Evolutionary conservation across 2,113 vertebrate genomes (phyloP).

Genomic region (Cyphomyrus plagiostoma): DNA sequence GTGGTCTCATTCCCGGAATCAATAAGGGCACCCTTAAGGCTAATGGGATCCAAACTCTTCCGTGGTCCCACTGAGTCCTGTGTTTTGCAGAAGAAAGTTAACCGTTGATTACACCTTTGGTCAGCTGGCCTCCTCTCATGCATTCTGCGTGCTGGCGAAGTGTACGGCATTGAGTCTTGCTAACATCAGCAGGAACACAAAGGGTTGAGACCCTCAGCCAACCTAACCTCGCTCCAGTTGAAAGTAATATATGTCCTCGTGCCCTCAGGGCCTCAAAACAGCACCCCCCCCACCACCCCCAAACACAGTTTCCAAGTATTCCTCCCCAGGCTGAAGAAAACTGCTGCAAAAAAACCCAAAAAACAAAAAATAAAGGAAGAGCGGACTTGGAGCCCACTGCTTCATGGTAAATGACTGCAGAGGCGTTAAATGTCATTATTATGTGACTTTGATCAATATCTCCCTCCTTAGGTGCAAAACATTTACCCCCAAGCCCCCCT

Average conservation of each 20-base stretch:
- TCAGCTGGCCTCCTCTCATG: background rate
- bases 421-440: slow-evolving; percentile 39
- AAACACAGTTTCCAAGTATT: background rate
- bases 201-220: background rate
- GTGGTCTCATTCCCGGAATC: background rate
- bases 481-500: slow-evolving; percentile 20
- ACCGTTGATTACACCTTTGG: background rate
- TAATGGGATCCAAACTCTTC: background rate
- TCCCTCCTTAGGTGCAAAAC: slow-evolving; percentile 34
- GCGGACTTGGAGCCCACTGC: background rate
- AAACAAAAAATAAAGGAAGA: background rate
- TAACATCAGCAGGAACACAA: background rate
- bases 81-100: background rate
- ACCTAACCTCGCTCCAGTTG: background rate
- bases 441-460: slow-evolving; percentile 38
- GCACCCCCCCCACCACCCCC: background rate
- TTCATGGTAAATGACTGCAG: slow-evolving; percentile 25
- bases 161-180: background rate
- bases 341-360: background rate
- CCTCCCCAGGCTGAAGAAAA: slow-evolving; percentile 8
- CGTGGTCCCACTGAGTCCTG: background rate
- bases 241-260: background rate
- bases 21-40: background rate
- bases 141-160: background rate
- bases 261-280: background rate